Evolutionary conservation across 2,797 vertebrate genomes (phyloP).

Genomic region (Perdix hodgsoniae): DNA sequence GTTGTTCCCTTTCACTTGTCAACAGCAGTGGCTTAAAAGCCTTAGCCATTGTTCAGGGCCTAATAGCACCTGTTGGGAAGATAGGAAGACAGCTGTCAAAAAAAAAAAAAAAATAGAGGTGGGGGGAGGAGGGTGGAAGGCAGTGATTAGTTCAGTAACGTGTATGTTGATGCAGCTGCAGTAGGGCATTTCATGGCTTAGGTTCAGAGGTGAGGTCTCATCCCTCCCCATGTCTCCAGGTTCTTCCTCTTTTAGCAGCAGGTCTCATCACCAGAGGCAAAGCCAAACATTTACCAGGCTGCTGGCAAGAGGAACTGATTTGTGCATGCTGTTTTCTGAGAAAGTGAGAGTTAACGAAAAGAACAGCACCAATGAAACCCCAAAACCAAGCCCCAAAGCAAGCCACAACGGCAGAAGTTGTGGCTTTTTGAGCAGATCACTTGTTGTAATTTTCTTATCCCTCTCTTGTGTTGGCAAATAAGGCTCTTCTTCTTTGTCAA

Average conservation of each 20-base stretch:
- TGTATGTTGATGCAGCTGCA: conserved; percentile 6
- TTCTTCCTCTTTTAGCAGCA: background rate
- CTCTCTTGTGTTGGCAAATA: background rate
- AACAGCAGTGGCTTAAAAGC: conserved; percentile 93
- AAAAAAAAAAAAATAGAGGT: background rate
- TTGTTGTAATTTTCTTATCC: background rate
- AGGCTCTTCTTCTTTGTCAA: background rate
- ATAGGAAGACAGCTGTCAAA: conserved; percentile 89
- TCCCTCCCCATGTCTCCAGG: background rate
- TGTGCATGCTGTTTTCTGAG: background rate
- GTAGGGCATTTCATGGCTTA: background rate
- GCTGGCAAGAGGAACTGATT: background rate
- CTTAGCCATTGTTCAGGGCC: conserved; percentile 88
- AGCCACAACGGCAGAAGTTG: background rate
- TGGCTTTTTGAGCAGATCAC: background rate
- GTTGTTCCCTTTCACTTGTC: conserved; percentile 94
- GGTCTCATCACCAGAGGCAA: background rate
- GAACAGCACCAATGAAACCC: background rate
- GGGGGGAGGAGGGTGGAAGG: conserved; percentile 11
- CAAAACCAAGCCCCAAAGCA: background rate
- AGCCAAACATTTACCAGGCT: background rate
- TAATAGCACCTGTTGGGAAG: conserved; percentile 93
- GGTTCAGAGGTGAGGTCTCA: background rate
- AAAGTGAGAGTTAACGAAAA: background rate
- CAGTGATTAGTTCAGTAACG: conserved; percentile 48